phyloP scores from a whole-genome alignment of 2,113 vertebrate species.

The Ranitomeya variabilis region DNA sequence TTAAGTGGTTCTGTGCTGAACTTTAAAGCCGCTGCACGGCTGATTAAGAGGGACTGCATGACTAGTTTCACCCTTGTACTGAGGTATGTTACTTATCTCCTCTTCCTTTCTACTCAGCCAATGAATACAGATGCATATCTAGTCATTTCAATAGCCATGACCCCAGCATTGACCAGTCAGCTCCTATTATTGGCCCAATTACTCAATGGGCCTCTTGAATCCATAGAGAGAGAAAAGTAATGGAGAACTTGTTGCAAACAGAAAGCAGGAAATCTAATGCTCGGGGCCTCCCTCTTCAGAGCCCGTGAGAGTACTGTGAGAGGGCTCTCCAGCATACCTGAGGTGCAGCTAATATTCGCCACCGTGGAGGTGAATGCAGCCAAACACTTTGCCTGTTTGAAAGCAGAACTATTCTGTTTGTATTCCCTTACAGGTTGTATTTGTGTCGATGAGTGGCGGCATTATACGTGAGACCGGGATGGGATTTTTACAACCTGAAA shows the following conservation, averaged over 20 bases:
- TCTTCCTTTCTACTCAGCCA: constrained; percentile 51
- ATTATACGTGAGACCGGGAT: not conserved
- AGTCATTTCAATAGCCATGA: constrained; percentile 49
- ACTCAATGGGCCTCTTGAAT: constrained; percentile 24
- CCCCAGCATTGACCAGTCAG: not conserved
- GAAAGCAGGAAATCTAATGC: not conserved
- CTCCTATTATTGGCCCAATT: constrained; percentile 13
- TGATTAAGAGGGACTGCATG: constrained; percentile 3
- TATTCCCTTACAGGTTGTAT: not conserved
- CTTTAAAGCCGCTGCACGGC: constrained; percentile 39
- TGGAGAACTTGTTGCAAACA: constrained; percentile 37
- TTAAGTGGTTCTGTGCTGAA: constrained; percentile 59
- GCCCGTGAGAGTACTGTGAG: constrained; percentile 11
- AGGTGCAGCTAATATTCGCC: not conserved
- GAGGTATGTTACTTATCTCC: constrained; percentile 1
- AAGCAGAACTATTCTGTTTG: not conserved
- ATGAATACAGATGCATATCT: constrained; percentile 39
- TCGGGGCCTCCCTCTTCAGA: accelerated
- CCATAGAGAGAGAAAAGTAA: constrained; percentile 20
- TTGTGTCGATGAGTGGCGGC: not conserved
- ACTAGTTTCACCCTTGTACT: constrained; percentile 34
- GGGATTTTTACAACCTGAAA: not conserved
- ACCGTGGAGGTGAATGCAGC: not conserved
- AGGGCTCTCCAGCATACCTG: constrained; percentile 1
- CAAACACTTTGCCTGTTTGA: not conserved